Percentiles rank a stretch among this genome's conserved stretches.
These are phyloP conservation scores for Darwinula stevensoni DNA, from an alignment of 2,888 invertebrate genomes.

Conservation along the genomic window DNA sequence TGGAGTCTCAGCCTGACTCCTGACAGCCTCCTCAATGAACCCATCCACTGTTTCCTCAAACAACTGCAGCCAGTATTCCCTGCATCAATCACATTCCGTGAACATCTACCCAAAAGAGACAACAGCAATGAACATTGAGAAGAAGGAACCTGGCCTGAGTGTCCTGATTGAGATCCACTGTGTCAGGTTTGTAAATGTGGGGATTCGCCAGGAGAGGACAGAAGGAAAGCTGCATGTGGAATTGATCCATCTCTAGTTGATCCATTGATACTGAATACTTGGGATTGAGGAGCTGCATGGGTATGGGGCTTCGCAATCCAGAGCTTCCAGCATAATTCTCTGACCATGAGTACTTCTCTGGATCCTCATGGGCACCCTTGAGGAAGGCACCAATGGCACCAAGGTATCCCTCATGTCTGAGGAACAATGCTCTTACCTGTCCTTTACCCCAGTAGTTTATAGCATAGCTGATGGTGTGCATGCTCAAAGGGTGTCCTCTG, in stretches of 20 bases:
- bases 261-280: constrained; percentile 15
- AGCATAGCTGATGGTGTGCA: constrained; percentile 33
- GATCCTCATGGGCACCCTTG: constrained; percentile 28
- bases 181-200: no score
- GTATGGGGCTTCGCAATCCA: constrained; percentile 22
- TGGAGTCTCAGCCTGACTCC: constrained; percentile 39
- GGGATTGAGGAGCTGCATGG: constrained; percentile 11
- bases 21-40: constrained; percentile 49
- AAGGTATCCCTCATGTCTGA: constrained; percentile 36
- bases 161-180: constrained; percentile 59
- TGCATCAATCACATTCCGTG: constrained; percentile 10
- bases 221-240: no score
- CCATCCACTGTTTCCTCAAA: constrained; percentile 56
- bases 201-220: no score
- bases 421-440: constrained; percentile 29
- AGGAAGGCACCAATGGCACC: constrained; percentile 37
- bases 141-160: constrained; percentile 34
- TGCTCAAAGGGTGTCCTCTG: constrained; percentile 32
- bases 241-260: constrained; percentile 26
- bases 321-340: constrained; percentile 36
- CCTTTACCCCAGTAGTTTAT: constrained; percentile 37
- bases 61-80: constrained; percentile 66
- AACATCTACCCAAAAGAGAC: not conserved
- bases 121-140: constrained; percentile 5
- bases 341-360: constrained; percentile 27